These are phyloP conservation scores for Leptothorax acervorum DNA, from an alignment of 2,888 invertebrate genomes.

Conservation along the genomic window DNA sequence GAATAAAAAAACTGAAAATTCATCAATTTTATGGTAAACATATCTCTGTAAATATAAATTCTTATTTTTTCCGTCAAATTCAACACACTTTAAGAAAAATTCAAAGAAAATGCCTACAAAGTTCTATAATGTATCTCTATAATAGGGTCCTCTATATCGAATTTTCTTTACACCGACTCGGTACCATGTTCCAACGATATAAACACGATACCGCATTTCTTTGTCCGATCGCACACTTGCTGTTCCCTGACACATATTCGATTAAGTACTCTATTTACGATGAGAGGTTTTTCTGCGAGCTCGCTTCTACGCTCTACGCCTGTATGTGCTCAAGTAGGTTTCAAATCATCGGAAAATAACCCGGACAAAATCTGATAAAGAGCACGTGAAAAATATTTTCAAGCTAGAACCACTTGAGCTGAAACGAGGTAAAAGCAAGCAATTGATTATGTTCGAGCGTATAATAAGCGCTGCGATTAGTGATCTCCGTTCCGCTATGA, in stretches of 20 bases:
- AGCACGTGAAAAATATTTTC: conserved; percentile 48
- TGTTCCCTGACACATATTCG: conserved; percentile 49
- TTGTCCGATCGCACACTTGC: conserved; percentile 37
- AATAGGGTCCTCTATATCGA: conserved; percentile 16
- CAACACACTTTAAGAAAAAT: not conserved
- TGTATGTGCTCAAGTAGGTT: not conserved
- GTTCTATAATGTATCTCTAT: conserved; percentile 6
- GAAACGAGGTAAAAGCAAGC: conserved; percentile 63
- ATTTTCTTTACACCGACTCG: not conserved
- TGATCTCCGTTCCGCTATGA: conserved; percentile 31
- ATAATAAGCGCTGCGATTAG: conserved; percentile 68
- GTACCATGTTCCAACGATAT: conserved; percentile 10
- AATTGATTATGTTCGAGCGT: conserved; percentile 71
- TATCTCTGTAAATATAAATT: not conserved
- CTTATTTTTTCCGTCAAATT: not conserved
- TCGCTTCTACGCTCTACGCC: conserved; percentile 14
- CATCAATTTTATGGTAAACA: not conserved
- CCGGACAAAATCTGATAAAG: conserved; percentile 15
- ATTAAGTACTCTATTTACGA: conserved; percentile 62
- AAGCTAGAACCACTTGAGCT: conserved; percentile 52
- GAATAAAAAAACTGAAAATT: not conserved
- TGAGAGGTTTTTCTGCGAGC: conserved; percentile 31
- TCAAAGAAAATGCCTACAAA: not conserved
- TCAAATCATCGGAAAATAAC: conserved; percentile 1
- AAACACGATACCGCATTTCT: conserved; percentile 27